These are phyloP conservation scores for Lycocerus yunnanus DNA, from an alignment of 2,888 invertebrate genomes.

Conservation along the genomic window DNA sequence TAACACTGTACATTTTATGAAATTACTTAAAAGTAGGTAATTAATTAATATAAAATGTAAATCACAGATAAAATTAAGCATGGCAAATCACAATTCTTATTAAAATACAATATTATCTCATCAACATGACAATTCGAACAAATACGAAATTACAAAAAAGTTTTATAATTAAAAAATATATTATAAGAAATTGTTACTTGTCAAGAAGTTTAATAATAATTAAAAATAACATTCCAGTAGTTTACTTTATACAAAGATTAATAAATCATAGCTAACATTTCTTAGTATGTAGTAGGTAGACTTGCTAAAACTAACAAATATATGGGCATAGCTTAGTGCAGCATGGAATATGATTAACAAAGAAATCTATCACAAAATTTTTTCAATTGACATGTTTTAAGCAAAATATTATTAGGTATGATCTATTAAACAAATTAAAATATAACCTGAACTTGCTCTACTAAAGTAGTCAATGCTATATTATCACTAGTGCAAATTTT, in stretches of 20 bases:
- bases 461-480: constrained; percentile 20
- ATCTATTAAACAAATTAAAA: constrained; percentile 10
- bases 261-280: background rate
- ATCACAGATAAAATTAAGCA: constrained; percentile 54
- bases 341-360: constrained; percentile 8
- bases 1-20: constrained; percentile 38
- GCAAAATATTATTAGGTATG: constrained; percentile 17
- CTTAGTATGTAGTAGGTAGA: background rate
- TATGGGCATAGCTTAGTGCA: constrained; percentile 1
- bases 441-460: constrained; percentile 10
- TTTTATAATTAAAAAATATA: background rate
- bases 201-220: background rate
- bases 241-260: background rate
- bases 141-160: background rate
- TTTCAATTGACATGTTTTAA: constrained; percentile 28
- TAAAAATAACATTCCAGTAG: background rate
- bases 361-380: constrained; percentile 23
- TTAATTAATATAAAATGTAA: constrained; percentile 38
- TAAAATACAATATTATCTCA: constrained; percentile 25
- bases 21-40: constrained; percentile 47
- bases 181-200: background rate
- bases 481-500: constrained; percentile 28
- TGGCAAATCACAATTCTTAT: constrained; percentile 45
- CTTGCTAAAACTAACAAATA: constrained; percentile 4
- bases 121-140: constrained; percentile 13